phyloP scores from a whole-genome alignment of 2,797 vertebrate genomes.

The Enteromius argenteus region DNA sequence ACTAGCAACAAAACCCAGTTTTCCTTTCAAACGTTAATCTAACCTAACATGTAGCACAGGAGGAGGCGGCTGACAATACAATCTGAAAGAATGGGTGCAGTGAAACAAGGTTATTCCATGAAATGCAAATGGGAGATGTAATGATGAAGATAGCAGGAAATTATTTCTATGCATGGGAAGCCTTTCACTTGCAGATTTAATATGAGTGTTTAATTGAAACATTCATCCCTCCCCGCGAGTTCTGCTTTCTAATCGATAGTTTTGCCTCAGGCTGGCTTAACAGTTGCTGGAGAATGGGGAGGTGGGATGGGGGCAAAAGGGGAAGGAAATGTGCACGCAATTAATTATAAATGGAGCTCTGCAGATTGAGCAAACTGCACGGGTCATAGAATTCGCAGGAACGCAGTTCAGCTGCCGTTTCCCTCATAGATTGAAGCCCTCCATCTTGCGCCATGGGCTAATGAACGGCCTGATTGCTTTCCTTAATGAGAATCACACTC shows the following conservation, averaged over 20 bases:
- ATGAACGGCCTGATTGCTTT: constrained; percentile 64
- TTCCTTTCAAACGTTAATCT: constrained; percentile 39
- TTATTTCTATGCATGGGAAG: constrained; percentile 61
- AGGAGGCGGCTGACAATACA: constrained; percentile 23
- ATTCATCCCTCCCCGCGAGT: constrained; percentile 57
- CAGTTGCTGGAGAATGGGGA: constrained; percentile 37
- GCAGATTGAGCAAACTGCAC: constrained; percentile 55
- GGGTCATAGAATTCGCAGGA: constrained; percentile 56
- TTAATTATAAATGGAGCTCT: constrained; percentile 58
- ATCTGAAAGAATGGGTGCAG: constrained; percentile 31
- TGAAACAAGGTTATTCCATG: constrained; percentile 29
- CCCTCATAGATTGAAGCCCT: constrained; percentile 52
- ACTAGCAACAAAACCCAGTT: constrained; percentile 34
- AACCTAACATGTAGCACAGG: constrained; percentile 9
- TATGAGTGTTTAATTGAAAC: constrained; percentile 71
- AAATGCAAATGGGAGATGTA: constrained; percentile 44
- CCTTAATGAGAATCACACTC: constrained; percentile 56
- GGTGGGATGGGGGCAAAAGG: constrained; percentile 28
- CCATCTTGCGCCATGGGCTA: constrained; percentile 51
- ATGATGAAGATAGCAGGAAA: constrained; percentile 63
- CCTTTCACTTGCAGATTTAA: constrained; percentile 55
- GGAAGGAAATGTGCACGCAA: constrained; percentile 45
- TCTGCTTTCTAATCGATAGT: constrained; percentile 64
- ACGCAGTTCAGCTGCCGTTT: constrained; percentile 44
- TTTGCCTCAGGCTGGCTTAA: constrained; percentile 51